phyloP scores from a whole-genome alignment of 2,888 invertebrate genomes.

The Atethmia centrago region DNA sequence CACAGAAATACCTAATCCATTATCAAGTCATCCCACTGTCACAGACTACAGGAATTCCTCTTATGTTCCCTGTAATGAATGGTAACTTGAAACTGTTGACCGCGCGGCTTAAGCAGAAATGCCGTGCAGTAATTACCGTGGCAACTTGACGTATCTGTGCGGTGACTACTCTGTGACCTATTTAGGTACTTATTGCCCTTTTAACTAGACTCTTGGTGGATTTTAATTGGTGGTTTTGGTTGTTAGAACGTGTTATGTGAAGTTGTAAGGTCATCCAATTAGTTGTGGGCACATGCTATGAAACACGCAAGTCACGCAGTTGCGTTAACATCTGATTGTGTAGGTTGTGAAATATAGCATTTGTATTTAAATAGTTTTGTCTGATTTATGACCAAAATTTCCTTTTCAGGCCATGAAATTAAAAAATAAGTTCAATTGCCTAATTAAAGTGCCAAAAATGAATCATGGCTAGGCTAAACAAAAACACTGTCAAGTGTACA shows the following conservation, averaged over 20 bases:
- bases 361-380: neutral
- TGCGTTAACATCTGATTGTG: neutral
- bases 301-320: constrained; percentile 34
- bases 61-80: constrained; percentile 34
- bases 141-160: constrained; percentile 46
- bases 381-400: neutral
- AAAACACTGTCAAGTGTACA: too few relatives aligned
- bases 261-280: neutral
- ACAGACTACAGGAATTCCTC: constrained; percentile 26
- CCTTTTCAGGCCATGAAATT: neutral
- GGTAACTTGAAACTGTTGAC: constrained; percentile 6
- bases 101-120: constrained; percentile 33
- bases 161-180: constrained; percentile 32
- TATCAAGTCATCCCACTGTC: neutral
- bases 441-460: neutral
- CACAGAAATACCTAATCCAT: neutral
- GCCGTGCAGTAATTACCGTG: constrained; percentile 31
- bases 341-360: neutral
- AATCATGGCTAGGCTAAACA: neutral
- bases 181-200: constrained; percentile 16
- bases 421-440: too few relatives aligned
- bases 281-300: constrained; percentile 3
- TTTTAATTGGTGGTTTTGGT: constrained; percentile 28
- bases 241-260: neutral
- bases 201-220: neutral